phyloP scores from a whole-genome alignment of 2,113 vertebrate genomes.

The Actenoides lindsayi region DNA sequence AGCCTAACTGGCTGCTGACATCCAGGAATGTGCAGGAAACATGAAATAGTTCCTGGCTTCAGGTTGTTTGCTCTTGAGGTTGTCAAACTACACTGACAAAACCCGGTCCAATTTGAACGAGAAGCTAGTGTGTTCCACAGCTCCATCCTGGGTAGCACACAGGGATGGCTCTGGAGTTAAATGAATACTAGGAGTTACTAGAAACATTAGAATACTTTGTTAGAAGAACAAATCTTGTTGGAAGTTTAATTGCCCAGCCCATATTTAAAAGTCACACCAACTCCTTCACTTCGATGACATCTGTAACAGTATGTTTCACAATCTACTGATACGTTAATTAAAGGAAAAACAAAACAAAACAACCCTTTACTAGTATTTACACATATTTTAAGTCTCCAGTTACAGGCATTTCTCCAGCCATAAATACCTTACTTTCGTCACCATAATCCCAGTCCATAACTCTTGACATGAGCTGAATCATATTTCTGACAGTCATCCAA shows the following conservation, averaged over 20 bases:
- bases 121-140: not conserved
- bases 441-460: not conserved
- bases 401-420: not conserved
- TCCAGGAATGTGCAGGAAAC: not conserved
- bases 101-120: accelerated
- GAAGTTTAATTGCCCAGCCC: not conserved
- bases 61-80: not conserved
- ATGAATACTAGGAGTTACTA: not conserved
- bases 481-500: not conserved
- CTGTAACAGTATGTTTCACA: not conserved
- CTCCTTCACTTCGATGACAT: not conserved
- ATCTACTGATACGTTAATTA: not conserved
- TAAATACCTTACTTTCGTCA: not conserved
- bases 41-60: not conserved
- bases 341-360: accelerated
- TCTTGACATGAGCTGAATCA: not conserved
- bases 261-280: not conserved
- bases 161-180: not conserved
- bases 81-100: not conserved
- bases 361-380: not conserved
- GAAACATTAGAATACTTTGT: not conserved
- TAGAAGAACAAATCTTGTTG: not conserved
- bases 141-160: not conserved
- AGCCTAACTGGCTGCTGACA: not conserved
- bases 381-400: not conserved